Evolutionary conservation across 2,797 vertebrate species (phyloP).

Genomic region (Numenius phaeopus): DNA sequence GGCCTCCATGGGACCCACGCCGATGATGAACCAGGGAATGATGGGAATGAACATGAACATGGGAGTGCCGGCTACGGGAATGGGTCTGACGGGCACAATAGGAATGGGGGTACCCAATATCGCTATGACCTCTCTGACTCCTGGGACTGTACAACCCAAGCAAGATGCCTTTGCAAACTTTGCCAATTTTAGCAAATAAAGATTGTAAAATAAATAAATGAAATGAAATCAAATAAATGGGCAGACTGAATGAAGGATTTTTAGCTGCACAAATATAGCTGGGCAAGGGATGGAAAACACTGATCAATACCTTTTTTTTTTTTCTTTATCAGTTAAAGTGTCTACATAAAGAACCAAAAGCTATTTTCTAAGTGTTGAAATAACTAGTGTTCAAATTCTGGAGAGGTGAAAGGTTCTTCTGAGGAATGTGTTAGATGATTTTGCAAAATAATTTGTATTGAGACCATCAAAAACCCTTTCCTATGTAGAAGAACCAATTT

Average conservation of each 20-base stretch:
- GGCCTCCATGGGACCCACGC: constrained; percentile 75
- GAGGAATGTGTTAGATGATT: constrained; percentile 47
- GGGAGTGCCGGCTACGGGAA: constrained; percentile 82
- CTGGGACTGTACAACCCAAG: constrained; percentile 90
- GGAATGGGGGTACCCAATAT: constrained; percentile 86
- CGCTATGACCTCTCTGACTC: constrained; percentile 84
- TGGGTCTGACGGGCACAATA: constrained; percentile 84
- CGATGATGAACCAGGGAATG: constrained; percentile 82
- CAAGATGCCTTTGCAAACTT: constrained; percentile 99
- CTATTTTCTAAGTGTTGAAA: constrained; percentile 78
- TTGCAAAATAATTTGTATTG: constrained; percentile 65
- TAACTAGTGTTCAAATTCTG: constrained; percentile 71
- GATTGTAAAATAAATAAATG: constrained; percentile 68
- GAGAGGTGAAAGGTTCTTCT: constrained; percentile 66
- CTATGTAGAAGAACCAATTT: constrained; percentile 69
- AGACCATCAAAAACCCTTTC: constrained; percentile 71
- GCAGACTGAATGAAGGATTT: constrained; percentile 83
- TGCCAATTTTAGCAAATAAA: constrained; percentile 98
- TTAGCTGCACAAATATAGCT: constrained; percentile 80
- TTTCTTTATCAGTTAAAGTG: constrained; percentile 74
- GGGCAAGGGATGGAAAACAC: constrained; percentile 80
- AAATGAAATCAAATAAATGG: constrained; percentile 19
- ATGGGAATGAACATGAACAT: constrained; percentile 83
- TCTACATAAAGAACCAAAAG: constrained; percentile 80
- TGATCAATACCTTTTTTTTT: constrained; percentile 73